Evolutionary conservation across 2,797 vertebrate genomes (phyloP), one percentile per base, ranked within the genome.

Genomic region (Rhinoraja longicauda): DNA sequence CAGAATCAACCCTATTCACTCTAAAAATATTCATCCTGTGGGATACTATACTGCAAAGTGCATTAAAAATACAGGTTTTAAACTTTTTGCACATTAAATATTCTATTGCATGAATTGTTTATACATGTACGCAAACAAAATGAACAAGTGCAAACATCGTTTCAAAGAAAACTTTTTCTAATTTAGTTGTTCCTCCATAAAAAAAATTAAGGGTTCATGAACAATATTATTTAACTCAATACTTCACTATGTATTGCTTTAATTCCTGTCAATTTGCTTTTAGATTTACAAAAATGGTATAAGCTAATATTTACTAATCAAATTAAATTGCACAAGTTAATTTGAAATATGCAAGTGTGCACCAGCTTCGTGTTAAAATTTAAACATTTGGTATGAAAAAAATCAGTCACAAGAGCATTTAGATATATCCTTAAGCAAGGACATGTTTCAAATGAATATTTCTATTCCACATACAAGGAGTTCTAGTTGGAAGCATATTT

Each of bases 101-200:
- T 92, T 88, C n/a, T 15, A 75, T 53, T 13, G 32, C 45, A 73
- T n/a, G 39, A 39, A 90, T 32, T 36, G 32, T 19, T n/a, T 64
- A 32, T 15, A 72, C 24, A 92, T 53, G 10, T 92, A 92, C 90
- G 88, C n/a, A 88, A 88, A 88, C 32, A 92, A 53, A 70, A 75
- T 92, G 70, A 73, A 75, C 39, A 12, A 57, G 29, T 32, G 36
- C 59, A 92, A 73, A 75, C 36, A 73, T 10, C 29, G 6, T 36
- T 92, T 92, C 36, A 92, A 39, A 75, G 26, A 26, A 36, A 15
- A 92, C 36, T 75, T 75, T 91, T 92, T 39, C 45, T 26, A 75
- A 92, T 75, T 92, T 75, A 29, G 45, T 72, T 72, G 72, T 75
- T 75, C 13, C 62, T 36, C n/a, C 19, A 67, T 17, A 21, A 62